Conservation (phyloP, 2,113 vertebrate species). For the Ceratotherium simum region DNA sequence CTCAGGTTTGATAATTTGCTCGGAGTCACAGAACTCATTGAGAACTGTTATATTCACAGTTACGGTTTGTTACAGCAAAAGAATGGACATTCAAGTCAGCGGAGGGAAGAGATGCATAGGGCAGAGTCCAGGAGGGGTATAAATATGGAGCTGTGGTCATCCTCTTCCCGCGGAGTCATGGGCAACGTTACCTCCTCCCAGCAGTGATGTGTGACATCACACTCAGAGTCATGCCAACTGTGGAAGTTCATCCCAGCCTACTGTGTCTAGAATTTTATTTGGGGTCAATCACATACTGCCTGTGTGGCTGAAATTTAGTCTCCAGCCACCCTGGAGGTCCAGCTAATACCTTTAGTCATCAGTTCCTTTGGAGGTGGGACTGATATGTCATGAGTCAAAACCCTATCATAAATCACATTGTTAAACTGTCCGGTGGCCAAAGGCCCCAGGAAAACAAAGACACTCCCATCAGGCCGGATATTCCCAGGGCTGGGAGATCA, state of each 20-base stretch:
- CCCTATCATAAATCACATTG: background rate
- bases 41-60: background rate
- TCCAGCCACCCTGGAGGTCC: background rate
- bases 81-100: background rate
- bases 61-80: background rate
- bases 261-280: background rate
- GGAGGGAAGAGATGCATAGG: background rate
- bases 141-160: background rate
- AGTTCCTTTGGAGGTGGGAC: background rate
- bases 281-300: background rate
- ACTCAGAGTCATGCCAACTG: background rate
- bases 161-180: fast-evolving
- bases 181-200: no score
- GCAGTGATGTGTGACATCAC: background rate
- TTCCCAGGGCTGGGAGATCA: background rate
- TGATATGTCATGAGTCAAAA: background rate
- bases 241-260: background rate
- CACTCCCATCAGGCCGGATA: background rate
- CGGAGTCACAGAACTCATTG: background rate
- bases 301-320: background rate
- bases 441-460: background rate
- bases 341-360: background rate
- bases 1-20: background rate
- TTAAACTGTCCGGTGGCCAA: background rate
- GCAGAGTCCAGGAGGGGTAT: background rate